Evolutionary conservation across 2,797 vertebrate genomes (phyloP).

Genomic region (Onychomys arenicola): DNA sequence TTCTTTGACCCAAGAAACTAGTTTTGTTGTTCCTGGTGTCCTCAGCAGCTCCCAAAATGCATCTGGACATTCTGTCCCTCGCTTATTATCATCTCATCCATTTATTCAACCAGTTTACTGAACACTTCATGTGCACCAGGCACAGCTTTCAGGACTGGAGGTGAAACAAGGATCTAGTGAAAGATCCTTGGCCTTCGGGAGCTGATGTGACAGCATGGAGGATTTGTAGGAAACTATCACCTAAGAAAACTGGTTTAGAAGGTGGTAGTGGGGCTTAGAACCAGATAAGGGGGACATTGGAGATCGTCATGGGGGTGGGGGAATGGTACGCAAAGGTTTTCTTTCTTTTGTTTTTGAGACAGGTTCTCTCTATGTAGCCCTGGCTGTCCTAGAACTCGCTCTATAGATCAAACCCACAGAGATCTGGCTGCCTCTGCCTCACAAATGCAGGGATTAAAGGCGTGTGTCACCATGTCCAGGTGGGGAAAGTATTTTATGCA

Average conservation of each 20-base stretch:
- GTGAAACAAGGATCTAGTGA: conserved; percentile 26
- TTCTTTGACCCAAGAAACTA: conserved; percentile 2
- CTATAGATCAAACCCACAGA: neutral
- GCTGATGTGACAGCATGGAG: conserved; percentile 3
- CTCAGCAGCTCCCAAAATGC: conserved; percentile 20
- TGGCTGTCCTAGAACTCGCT: neutral
- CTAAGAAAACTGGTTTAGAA: conserved; percentile 41
- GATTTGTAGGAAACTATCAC: neutral
- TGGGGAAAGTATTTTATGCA: neutral
- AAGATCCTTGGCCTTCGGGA: conserved; percentile 36
- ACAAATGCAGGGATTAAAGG: neutral
- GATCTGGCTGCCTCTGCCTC: neutral
- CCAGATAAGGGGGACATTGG: neutral
- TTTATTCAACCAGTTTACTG: conserved; percentile 44
- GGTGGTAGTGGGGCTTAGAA: neutral
- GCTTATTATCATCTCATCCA: neutral
- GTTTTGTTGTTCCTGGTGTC: conserved; percentile 6
- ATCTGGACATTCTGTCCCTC: neutral
- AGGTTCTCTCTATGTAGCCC: neutral
- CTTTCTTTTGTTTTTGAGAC: neutral
- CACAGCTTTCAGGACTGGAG: conserved; percentile 27
- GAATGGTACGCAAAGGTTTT: neutral
- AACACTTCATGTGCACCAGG: conserved; percentile 9
- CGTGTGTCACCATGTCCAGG: neutral
- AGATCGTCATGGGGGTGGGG: neutral